Evolutionary conservation across 2,797 vertebrate species (phyloP).

Genomic region (Sebastolobus alascanus): DNA sequence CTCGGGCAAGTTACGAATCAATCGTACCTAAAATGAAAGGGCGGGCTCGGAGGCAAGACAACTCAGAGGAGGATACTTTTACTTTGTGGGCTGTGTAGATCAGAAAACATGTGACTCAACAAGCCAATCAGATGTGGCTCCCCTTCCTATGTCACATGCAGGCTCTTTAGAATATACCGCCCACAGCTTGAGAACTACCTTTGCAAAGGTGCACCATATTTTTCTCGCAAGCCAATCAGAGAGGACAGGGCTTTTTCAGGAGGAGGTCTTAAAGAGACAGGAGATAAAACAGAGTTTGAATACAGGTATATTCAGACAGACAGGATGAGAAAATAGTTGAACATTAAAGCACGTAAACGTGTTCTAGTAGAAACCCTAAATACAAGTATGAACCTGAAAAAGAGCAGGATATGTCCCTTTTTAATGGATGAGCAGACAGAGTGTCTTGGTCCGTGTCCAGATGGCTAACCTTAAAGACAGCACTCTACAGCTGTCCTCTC

Average conservation of each 20-base stretch:
- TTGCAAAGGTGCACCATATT: neutral
- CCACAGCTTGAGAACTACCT: neutral
- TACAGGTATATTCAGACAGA: too few species aligned
- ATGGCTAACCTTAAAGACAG: conserved; percentile 78
- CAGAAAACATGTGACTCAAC: too few species aligned
- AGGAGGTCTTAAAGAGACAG: neutral
- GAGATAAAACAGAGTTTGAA: neutral
- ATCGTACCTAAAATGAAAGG: too few species aligned
- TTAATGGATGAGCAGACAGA: conserved; percentile 12
- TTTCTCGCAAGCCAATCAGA: neutral
- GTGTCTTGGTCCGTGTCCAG: conserved; percentile 61
- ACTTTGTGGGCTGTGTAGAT: too few species aligned
- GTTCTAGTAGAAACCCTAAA: neutral
- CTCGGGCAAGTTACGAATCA: too few species aligned
- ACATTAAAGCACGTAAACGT: too few species aligned
- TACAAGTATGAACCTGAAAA: neutral
- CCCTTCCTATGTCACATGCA: too few species aligned
- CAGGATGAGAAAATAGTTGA: too few species aligned
- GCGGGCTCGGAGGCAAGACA: too few species aligned
- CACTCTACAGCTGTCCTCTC: conserved; percentile 66
- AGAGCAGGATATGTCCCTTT: neutral
- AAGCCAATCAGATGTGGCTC: too few species aligned
- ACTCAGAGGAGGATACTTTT: too few species aligned
- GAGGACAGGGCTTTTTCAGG: neutral
- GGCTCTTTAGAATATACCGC: too few species aligned